A percentile compares a stretch with the other conserved stretches of the same genome.
These are phyloP conservation scores for Urocynchramus pylzowi DNA, from an alignment of 2,113 vertebrate species.

Conservation along the genomic window DNA sequence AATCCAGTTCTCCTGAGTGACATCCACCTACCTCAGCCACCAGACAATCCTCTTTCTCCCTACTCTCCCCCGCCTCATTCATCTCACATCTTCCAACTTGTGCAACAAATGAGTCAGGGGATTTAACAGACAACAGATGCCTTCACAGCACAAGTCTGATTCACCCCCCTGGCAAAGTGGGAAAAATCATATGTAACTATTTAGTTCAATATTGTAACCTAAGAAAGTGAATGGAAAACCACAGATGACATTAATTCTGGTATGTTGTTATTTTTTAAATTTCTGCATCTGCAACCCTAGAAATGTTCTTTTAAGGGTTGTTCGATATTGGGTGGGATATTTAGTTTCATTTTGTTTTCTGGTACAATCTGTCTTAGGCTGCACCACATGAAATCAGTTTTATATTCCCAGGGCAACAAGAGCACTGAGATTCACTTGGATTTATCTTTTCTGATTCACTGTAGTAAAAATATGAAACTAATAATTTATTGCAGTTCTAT, in stretches of 20 bases:
- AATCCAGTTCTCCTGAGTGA: not conserved
- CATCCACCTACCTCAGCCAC: not conserved
- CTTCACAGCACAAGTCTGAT: conserved; percentile 36
- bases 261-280: not conserved
- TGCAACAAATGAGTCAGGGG: conserved; percentile 38
- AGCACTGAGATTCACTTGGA: not conserved
- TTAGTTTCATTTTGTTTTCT: not conserved
- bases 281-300: not conserved
- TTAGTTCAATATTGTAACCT: conserved; percentile 20
- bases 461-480: not conserved
- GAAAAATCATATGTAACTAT: conserved; percentile 14
- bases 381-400: not conserved
- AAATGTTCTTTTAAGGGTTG: not conserved
- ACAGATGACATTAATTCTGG: not conserved
- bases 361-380: not conserved
- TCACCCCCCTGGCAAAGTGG: not conserved
- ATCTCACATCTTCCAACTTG: conserved; percentile 21
- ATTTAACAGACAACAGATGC: conserved; percentile 57
- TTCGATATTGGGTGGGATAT: not conserved
- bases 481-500: not conserved
- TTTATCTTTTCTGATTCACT: not conserved
- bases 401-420: not conserved
- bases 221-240: conserved; percentile 37
- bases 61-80: not conserved
- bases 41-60: not conserved